Evolutionary conservation across 2,888 invertebrate genomes (phyloP), one percentile per base, ranked within the genome.

Genomic region (Drosophila quinaria): DNA sequence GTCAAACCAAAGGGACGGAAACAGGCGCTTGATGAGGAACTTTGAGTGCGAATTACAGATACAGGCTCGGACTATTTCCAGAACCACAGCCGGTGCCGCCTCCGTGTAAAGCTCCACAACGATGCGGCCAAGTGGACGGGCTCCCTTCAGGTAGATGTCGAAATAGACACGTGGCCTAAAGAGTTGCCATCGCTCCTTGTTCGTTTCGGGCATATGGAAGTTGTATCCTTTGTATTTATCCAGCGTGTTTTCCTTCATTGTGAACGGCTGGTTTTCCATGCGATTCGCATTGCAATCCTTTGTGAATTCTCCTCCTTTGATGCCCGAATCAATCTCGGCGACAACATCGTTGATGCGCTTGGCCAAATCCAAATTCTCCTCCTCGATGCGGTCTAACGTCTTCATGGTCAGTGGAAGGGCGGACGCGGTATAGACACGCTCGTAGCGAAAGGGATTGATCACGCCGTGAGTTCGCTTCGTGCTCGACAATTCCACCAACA

Each of bases 1-100:
- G 25, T 90, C 91, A 35, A 90, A 46, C 90, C 90, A 90, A 1
- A 91, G 87, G 15, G 70, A 67, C 1, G 90, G 91, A 44, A 81
- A 90, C 0, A 90, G 75, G 0, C 90, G 89, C 6, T 56, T 70
- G n/a, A 89, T 72, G 4, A 51, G n/a, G n/a, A 90, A 90, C n/a
- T 73, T 75, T 1, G 52, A 39, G 31, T 69, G 47, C 65, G 68
- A 78, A 5, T 73, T 65, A 52, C 70, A 74, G 60, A 85, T 60
- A 37, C 90, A 91, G 33, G 87, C 75, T 3, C 74, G 69, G 4
- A 90, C 72, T n/a, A 91, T 63, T 35, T 84, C 79, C 1, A 87
- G 70, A 2, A 87, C 89, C 0, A 91, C 81, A 25, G 74, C 70
- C 0, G 92, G 91, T 0, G 84, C 87, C 0, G 90, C 83, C 67